Percentiles rank a stretch among this genome's conserved stretches.
Conservation (phyloP, 2,113 vertebrate species). For the Cacatua alba region DNA sequence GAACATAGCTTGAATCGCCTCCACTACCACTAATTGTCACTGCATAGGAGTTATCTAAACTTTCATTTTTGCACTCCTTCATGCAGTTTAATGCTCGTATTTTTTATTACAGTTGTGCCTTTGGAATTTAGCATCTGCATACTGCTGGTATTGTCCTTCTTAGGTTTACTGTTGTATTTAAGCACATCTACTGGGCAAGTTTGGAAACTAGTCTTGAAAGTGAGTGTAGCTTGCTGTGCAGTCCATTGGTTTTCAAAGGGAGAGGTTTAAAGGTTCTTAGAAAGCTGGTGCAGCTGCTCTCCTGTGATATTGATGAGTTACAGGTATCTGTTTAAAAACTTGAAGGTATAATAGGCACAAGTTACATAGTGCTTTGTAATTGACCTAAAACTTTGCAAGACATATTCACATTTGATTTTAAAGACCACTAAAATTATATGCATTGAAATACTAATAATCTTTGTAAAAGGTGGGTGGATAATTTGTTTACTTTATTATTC, state of each 20-base stretch:
- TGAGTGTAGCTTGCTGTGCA: slow-evolving; percentile 64
- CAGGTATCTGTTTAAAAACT: slow-evolving; percentile 81
- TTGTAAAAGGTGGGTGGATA: slow-evolving; percentile 96
- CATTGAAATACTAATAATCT: slow-evolving; percentile 97
- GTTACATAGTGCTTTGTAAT: slow-evolving; percentile 80
- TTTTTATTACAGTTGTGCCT: slow-evolving; percentile 55
- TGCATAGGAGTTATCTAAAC: slow-evolving; percentile 64
- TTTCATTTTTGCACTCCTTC: slow-evolving; percentile 63
- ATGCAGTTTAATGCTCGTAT: slow-evolving; percentile 17
- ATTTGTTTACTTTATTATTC: slow-evolving; percentile 99
- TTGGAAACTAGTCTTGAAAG: slow-evolving; percentile 67
- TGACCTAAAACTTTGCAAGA: slow-evolving; percentile 81
- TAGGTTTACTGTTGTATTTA: slow-evolving; percentile 60
- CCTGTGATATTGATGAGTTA: slow-evolving; percentile 82
- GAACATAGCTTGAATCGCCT: slow-evolving; percentile 63
- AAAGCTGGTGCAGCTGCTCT: slow-evolving; percentile 77
- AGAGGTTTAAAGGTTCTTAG: slow-evolving; percentile 71
- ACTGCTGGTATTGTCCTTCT: slow-evolving; percentile 41
- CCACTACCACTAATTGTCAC: slow-evolving; percentile 52
- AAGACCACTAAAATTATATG: slow-evolving; percentile 93
- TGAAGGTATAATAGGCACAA: slow-evolving; percentile 72
- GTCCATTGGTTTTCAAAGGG: slow-evolving; percentile 71
- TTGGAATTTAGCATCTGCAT: slow-evolving; percentile 55
- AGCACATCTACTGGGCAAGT: slow-evolving; percentile 66
- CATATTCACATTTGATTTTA: slow-evolving; percentile 86